phyloP scores from a whole-genome alignment of 2,113 vertebrate genomes.

The Megaptera novaeangliae region DNA sequence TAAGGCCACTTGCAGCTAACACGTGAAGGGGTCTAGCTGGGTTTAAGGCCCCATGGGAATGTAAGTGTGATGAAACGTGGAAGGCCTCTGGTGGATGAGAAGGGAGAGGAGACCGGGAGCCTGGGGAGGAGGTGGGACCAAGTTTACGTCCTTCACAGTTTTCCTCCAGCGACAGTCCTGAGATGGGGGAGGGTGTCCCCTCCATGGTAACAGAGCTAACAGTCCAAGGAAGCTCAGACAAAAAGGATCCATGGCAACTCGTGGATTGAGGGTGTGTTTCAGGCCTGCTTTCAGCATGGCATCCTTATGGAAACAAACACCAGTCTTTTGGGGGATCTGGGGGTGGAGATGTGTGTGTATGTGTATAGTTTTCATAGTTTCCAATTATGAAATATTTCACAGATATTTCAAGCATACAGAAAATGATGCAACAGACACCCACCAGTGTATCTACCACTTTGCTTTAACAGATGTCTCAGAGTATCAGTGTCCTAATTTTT shows the following conservation, averaged over 20 bases:
- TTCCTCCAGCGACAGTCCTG: background rate
- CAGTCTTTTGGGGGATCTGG: background rate
- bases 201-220: background rate
- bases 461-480: background rate
- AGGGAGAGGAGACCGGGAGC: background rate
- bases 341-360: accelerated
- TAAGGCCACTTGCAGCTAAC: background rate
- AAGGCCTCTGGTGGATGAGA: background rate
- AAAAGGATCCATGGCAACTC: accelerated
- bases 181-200: background rate
- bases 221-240: background rate
- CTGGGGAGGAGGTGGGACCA: no score
- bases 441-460: background rate
- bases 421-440: background rate
- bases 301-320: background rate
- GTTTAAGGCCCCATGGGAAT: background rate
- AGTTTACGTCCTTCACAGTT: no score
- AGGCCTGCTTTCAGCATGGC: background rate
- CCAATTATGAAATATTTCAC: background rate
- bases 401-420: background rate
- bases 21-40: background rate
- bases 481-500: background rate
- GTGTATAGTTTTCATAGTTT: background rate
- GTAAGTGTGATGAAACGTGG: no score
- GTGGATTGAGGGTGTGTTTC: background rate